Evolutionary conservation across 2,888 invertebrate genomes (phyloP), one percentile per base, ranked within the genome.

Genomic region (Cryptocheilus praepositus): DNA sequence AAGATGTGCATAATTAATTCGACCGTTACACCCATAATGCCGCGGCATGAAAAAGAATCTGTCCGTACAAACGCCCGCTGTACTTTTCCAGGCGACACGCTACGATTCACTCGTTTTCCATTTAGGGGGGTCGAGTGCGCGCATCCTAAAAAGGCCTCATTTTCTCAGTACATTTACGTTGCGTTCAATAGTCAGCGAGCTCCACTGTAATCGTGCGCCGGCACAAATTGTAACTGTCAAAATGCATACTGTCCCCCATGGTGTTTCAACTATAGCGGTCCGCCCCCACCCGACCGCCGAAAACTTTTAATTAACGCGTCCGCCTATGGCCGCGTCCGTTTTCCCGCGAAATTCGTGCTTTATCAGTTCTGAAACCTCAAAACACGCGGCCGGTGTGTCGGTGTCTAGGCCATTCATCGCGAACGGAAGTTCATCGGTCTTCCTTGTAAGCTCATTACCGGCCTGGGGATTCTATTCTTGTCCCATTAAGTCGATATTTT

Each of bases 301-400:
- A 53, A 74, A 74, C 64, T 75, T 75, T 75, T 74, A 74, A 74
- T 74, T 65, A 73, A 73, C 55, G 67, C 65, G 49, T 36, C 56
- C 57, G 44, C 22, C 64, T 45, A 36, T 46, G 22, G 16, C 57
- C 46, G 49, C 57, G 36, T 36, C 18, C 49, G 36, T 36, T 36
- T 36, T 11, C 36, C 36, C 2, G 11, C 54, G 36, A 54, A 54
- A 28, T 18, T 18, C 25, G 25, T 16, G 21, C 16, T 8, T 2
- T 53, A 3, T 53, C 3, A 16, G 25, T 22, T 22, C 36, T 36
- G 36, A 36, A 16, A 36, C 7, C 36, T 36, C 11, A 7, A 36
- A 36, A 11, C 21, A 22, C 15, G 21, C 52, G 22, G 16, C 28
- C 16, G 28, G 16, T 8, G 55, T n/a, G 22, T 36, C 36, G 21